These are phyloP conservation scores for Drosophila pseudoananassae DNA, from an alignment of 1,140 invertebrate genomes.

Conservation along the genomic window DNA sequence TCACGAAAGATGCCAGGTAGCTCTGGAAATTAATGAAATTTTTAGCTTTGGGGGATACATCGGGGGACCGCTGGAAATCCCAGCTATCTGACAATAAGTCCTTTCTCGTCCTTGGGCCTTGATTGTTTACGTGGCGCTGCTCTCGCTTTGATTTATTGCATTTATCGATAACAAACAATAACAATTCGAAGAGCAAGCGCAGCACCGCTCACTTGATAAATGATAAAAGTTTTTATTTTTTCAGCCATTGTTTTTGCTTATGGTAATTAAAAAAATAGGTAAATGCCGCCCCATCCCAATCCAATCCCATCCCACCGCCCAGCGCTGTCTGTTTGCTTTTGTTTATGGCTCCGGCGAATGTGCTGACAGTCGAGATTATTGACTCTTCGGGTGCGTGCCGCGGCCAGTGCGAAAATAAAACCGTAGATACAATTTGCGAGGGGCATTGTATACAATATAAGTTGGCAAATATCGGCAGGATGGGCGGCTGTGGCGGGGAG, in stretches of 20 bases:
- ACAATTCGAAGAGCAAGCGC: constrained; percentile 24
- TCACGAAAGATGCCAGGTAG: constrained; percentile 11
- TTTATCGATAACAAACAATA: constrained; percentile 52
- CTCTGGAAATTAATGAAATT: constrained; percentile 40
- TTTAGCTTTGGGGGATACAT: constrained; percentile 5
- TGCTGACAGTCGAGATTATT: constrained; percentile 59
- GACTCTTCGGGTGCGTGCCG: constrained; percentile 50
- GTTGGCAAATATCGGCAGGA: not conserved
- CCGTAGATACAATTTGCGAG: constrained; percentile 6
- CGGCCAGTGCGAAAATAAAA: constrained; percentile 44
- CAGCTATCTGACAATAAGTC: constrained; percentile 1
- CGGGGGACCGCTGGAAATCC: not conserved
- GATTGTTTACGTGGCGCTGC: constrained; percentile 60
- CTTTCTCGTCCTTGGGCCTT: constrained; percentile 27
- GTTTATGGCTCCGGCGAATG: constrained; percentile 47
- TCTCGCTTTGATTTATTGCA: constrained; percentile 70
- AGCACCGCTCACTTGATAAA: constrained; percentile 57
- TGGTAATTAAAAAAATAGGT: constrained; percentile 74
- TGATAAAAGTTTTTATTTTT: constrained; percentile 71
- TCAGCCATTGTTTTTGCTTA: constrained; percentile 47
- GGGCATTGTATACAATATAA: not conserved
- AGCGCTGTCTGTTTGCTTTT: constrained; percentile 27
- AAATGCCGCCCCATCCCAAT: constrained; percentile 6
- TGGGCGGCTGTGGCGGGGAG: not conserved
- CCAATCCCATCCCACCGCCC: not conserved